Evolutionary conservation across 2,888 invertebrate species (phyloP).

Genomic region (Ophraella communa): DNA sequence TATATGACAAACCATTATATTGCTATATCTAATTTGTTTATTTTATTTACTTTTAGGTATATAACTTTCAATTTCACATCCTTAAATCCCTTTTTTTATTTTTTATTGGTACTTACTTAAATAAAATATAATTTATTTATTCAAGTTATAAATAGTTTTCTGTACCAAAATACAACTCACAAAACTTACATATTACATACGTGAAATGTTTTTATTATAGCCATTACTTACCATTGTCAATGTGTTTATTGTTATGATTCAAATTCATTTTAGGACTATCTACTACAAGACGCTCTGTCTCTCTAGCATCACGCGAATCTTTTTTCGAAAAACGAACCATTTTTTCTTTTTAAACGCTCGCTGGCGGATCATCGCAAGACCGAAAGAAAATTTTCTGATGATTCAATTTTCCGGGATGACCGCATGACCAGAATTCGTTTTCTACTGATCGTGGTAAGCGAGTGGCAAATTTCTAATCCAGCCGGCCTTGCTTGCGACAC

Average conservation of each 20-base stretch:
- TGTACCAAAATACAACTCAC: background rate
- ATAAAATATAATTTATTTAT: background rate
- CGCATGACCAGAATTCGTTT: conserved; percentile 17
- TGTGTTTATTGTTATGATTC: conserved; percentile 39
- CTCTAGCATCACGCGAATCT: background rate
- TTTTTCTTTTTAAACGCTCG: conserved; percentile 7
- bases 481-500: conserved; percentile 23
- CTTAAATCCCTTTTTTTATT: background rate
- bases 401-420: conserved; percentile 12
- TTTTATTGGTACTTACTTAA: background rate
- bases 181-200: background rate
- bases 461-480: conserved; percentile 16
- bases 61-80: background rate
- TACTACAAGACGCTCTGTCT: conserved; percentile 5
- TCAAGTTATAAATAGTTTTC: background rate
- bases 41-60: background rate
- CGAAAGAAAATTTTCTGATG: conserved; percentile 7
- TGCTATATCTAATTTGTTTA: too few relatives aligned
- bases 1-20: too few relatives aligned
- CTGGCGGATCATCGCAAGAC: conserved; percentile 14
- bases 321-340: conserved; percentile 16
- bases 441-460: conserved; percentile 17
- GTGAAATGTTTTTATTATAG: conserved; percentile 10
- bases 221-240: conserved; percentile 50
- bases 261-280: conserved; percentile 38